Evolutionary conservation across 2,888 invertebrate genomes (phyloP), one percentile per base, ranked within the genome.

Genomic region (Panzeria rudis): DNA sequence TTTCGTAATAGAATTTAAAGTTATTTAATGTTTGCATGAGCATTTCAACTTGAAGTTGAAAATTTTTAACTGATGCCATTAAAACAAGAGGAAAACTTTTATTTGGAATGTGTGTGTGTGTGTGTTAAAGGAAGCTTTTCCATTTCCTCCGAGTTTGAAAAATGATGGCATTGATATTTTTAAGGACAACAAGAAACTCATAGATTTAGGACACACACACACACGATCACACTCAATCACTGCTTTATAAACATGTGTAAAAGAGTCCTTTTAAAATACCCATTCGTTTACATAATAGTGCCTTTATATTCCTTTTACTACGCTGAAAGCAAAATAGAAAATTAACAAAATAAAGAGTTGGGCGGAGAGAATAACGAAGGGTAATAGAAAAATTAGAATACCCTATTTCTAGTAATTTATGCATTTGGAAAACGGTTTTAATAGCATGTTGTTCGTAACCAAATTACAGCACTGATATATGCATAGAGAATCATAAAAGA

Each of bases 361-460:
- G n/a, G 69, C 1, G 9, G 15, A 1, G 1, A 4, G 20, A 8
- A 7, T 59, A 7, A 2, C 4, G 17, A 17, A 50, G 35, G 9
- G 35, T 52, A 59, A 38, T 47, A 54, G 11, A 52, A 47, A 47
- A 68, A 29, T 29, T 32, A 50, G 1, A 52, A 50, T 52, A 56
- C 11, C 23, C 62, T 71, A 71, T 71, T 76, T 71, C 17, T 23
- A 38, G 44, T 82, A 82, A 82, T 82, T 82, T 82, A 82, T 82
- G 76, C 56, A 64, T 82, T 76, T 35, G 59, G 47, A 76, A 76
- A 76, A 71, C 52, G 62, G 0, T 69, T 69, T 71, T 71, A 64
- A 76, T 64, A 76, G 76, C 76, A 71, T 71, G 62, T 71, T 62
- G 44, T 29, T 76, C 25, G 82, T 71, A 69, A 76, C 71, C 62